Conservation (phyloP, 2,888 invertebrate genomes). For the Tetragnatha montana region DNA sequence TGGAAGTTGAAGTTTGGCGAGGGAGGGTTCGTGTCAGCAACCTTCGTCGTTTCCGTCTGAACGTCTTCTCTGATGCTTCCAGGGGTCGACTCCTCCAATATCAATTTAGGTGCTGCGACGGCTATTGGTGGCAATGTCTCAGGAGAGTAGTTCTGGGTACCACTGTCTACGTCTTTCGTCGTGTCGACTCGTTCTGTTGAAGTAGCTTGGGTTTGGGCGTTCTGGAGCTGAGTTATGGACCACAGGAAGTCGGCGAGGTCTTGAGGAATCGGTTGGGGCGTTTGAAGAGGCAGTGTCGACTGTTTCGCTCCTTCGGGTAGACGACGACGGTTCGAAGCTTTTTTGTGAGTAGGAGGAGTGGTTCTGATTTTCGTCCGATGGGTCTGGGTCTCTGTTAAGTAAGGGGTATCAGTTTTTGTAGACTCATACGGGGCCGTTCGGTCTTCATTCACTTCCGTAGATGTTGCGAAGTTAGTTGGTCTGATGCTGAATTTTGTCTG, state of each 20-base stretch:
- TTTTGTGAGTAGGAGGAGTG: conserved; percentile 11
- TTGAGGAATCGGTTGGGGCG: conserved; percentile 47
- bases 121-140: conserved; percentile 40
- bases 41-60: conserved; percentile 6
- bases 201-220: conserved; percentile 28
- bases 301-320: conserved; percentile 15
- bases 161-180: background rate
- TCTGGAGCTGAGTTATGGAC: conserved; percentile 48
- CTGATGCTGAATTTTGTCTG: conserved; percentile 12
- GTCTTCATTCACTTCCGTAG: conserved; percentile 10
- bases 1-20: conserved; percentile 49
- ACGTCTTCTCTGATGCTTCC: background rate
- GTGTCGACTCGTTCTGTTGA: conserved; percentile 10
- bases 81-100: conserved; percentile 42
- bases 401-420: background rate
- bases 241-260: conserved; percentile 56
- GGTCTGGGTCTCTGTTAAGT: conserved; percentile 25
- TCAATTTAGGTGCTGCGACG: conserved; percentile 67
- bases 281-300: background rate
- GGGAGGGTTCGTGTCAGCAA: background rate
- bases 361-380: conserved; percentile 4
- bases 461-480: background rate
- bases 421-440: conserved; percentile 29
- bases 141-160: background rate
- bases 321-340: conserved; percentile 14